Evolutionary conservation across 2,797 vertebrate species (phyloP).

Genomic region (Pseudomugil gertrudae): DNA sequence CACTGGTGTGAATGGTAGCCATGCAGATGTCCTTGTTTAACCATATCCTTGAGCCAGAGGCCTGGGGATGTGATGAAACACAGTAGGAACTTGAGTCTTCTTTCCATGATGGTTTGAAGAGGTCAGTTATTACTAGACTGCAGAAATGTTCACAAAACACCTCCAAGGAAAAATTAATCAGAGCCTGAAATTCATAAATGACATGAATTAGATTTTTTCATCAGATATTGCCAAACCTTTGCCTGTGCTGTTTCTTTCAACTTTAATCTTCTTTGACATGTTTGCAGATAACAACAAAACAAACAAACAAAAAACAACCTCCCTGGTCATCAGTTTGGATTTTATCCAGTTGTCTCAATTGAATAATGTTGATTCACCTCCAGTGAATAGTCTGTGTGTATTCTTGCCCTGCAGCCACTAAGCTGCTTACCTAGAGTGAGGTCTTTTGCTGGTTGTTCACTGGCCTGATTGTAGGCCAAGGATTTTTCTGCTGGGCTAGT

Average conservation of each 20-base stretch:
- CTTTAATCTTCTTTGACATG: slow-evolving; percentile 13
- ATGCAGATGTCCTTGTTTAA: too few species aligned
- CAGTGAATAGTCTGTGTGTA: slow-evolving; percentile 49
- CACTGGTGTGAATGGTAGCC: too few species aligned
- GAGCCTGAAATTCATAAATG: not conserved
- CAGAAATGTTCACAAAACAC: too few species aligned
- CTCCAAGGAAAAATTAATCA: not conserved
- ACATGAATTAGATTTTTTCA: not conserved
- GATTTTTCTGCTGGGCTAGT: slow-evolving; percentile 48
- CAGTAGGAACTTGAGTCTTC: too few species aligned
- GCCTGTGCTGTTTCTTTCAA: slow-evolving; percentile 19
- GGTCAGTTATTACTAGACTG: too few species aligned
- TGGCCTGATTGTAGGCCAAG: slow-evolving; percentile 58
- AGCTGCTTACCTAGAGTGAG: slow-evolving; percentile 71
- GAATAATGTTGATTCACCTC: slow-evolving; percentile 59
- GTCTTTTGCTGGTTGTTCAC: slow-evolving; percentile 58
- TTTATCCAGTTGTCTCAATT: slow-evolving; percentile 32
- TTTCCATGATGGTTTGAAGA: not conserved
- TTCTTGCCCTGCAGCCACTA: slow-evolving; percentile 46
- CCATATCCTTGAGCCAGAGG: too few species aligned
- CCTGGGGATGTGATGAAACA: too few species aligned
- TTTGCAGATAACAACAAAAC: not conserved
- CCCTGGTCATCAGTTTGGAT: slow-evolving; percentile 15
- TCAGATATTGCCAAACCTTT: not conserved
- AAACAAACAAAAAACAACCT: slow-evolving; percentile 31